phyloP scores from a whole-genome alignment of 2,113 vertebrate genomes.

The Camelus dromedarius region DNA sequence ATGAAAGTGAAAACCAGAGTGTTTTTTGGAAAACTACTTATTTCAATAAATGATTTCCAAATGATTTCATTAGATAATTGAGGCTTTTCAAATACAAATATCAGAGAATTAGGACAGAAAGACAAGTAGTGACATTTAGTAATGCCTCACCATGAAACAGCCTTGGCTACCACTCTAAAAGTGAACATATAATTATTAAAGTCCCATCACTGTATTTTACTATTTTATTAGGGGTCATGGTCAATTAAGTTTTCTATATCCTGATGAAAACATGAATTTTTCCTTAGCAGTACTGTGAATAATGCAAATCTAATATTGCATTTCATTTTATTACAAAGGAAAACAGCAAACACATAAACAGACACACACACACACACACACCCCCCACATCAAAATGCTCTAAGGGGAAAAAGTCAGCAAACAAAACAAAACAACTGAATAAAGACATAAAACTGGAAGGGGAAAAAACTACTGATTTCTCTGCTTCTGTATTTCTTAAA shows the following conservation, averaged over 20 bases:
- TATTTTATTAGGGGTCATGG: conserved; percentile 28
- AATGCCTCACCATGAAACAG: background rate
- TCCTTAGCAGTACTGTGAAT: background rate
- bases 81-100: conserved; percentile 64
- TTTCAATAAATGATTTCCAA: conserved; percentile 78
- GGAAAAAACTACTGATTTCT: background rate
- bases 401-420: background rate
- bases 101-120: conserved; percentile 66
- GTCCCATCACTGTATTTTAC: conserved; percentile 2
- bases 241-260: conserved; percentile 9
- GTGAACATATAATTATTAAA: conserved; percentile 49
- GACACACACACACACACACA: background rate
- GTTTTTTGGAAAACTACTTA: conserved; percentile 60
- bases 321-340: conserved; percentile 33
- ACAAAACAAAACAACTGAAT: background rate
- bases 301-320: conserved; percentile 13
- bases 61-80: conserved; percentile 80
- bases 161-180: conserved; percentile 13
- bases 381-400: background rate
- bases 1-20: conserved; percentile 68
- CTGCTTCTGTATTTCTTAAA: background rate
- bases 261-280: conserved; percentile 23
- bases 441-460: background rate
- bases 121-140: conserved; percentile 52
- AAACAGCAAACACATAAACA: background rate